These are phyloP conservation scores for Siderastrea siderea DNA, from an alignment of 92 coral and sea anemone genomes.

Conservation along the genomic window DNA sequence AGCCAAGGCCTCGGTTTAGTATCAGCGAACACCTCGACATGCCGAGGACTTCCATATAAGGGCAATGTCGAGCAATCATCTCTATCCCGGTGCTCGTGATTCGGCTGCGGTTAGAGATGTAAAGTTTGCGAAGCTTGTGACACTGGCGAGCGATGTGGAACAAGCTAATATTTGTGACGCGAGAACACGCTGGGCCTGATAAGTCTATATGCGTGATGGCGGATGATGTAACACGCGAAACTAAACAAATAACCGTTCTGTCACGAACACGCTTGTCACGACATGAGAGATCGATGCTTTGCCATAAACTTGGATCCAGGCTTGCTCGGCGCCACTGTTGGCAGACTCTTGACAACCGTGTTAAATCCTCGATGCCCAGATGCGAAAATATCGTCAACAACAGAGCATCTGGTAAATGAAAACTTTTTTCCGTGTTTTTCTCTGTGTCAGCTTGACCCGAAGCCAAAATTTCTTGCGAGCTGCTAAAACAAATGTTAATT, in stretches of 20 bases:
- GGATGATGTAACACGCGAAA: slow-evolving; percentile 58
- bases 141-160: slow-evolving; percentile 80
- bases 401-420: slow-evolving; percentile 66
- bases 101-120: slow-evolving; percentile 67
- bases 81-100: slow-evolving; percentile 83
- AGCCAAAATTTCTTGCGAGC: neutral
- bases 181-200: slow-evolving; percentile 76
- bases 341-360: slow-evolving; percentile 77
- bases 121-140: slow-evolving; percentile 60
- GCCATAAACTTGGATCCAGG: slow-evolving; percentile 80
- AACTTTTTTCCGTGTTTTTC: neutral
- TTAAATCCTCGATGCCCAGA: slow-evolving; percentile 64
- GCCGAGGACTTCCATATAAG: slow-evolving; percentile 69
- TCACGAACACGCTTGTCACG: slow-evolving; percentile 54
- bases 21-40: slow-evolving; percentile 70
- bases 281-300: slow-evolving; percentile 67
- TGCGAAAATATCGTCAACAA: slow-evolving; percentile 66
- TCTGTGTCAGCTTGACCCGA: neutral
- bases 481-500: slow-evolving; percentile 7
- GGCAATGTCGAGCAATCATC: slow-evolving; percentile 70
- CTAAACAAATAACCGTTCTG: slow-evolving; percentile 50
- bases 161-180: slow-evolving; percentile 72
- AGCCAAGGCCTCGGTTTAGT: slow-evolving; percentile 61
- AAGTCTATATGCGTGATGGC: slow-evolving; percentile 75
- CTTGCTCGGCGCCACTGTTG: slow-evolving; percentile 81